Evolutionary conservation across 2,888 invertebrate genomes (phyloP).

Genomic region (Drosophila rellima): DNA sequence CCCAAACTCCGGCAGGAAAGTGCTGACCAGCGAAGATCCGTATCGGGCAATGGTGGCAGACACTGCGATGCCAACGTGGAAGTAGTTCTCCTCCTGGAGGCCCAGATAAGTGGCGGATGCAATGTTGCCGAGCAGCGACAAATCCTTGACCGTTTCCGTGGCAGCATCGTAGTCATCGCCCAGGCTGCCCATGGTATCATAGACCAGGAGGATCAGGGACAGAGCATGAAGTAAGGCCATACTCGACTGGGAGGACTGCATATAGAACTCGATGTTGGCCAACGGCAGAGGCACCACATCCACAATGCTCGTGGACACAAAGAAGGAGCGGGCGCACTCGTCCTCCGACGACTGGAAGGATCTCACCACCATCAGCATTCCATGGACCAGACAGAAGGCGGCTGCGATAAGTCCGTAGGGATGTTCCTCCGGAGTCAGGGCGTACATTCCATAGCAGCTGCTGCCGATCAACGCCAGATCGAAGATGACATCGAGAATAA

Average conservation of each 20-base stretch:
- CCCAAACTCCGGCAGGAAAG: not conserved
- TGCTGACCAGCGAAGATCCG: not conserved
- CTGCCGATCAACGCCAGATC: constrained; percentile 52
- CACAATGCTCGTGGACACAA: constrained; percentile 60
- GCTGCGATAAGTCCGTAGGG: constrained; percentile 69
- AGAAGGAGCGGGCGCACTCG: constrained; percentile 29
- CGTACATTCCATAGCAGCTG: constrained; percentile 58
- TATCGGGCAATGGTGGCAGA: constrained; percentile 49
- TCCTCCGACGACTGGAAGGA: constrained; percentile 1
- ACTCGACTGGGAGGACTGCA: constrained; percentile 38
- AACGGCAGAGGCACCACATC: constrained; percentile 68
- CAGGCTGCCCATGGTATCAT: constrained; percentile 65
- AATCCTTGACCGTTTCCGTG: constrained; percentile 64
- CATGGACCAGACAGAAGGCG: constrained; percentile 69
- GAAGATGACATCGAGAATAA: not conserved
- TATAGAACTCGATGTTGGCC: constrained; percentile 75
- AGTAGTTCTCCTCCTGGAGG: constrained; percentile 52
- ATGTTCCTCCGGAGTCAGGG: constrained; percentile 44
- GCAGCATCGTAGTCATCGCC: constrained; percentile 52
- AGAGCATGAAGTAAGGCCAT: constrained; percentile 70
- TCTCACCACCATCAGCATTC: constrained; percentile 57
- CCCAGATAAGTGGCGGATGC: constrained; percentile 63
- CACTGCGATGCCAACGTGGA: constrained; percentile 50
- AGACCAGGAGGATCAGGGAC: constrained; percentile 68
- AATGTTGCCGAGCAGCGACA: constrained; percentile 69